phyloP scores from a whole-genome alignment of 2,888 invertebrate species.

The Slavum lentiscoides region DNA sequence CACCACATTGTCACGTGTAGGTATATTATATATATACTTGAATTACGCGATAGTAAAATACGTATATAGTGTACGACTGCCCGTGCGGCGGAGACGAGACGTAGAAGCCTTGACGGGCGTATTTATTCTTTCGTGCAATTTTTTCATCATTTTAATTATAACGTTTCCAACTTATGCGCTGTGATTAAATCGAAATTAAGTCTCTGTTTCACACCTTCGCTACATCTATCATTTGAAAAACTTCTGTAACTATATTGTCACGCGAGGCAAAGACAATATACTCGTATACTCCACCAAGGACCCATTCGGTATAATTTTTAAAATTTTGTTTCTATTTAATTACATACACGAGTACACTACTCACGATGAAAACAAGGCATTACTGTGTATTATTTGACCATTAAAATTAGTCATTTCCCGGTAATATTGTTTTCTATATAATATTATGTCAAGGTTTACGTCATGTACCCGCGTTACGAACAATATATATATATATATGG shows the following conservation, averaged over 20 bases:
- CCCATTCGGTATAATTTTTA: slow-evolving; percentile 27
- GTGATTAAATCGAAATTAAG: slow-evolving; percentile 16
- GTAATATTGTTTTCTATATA: slow-evolving; percentile 49
- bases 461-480: not conserved
- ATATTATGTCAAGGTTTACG: slow-evolving; percentile 45
- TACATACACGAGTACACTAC: slow-evolving; percentile 10
- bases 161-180: not conserved
- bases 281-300: slow-evolving; percentile 29
- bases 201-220: slow-evolving; percentile 14
- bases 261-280: slow-evolving; percentile 33
- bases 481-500: not conserved
- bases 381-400: slow-evolving; percentile 34
- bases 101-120: slow-evolving; percentile 7
- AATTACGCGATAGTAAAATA: no score
- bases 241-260: slow-evolving; percentile 13
- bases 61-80: no score
- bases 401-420: slow-evolving; percentile 52
- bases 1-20: not conserved
- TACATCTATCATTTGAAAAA: slow-evolving; percentile 11
- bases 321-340: slow-evolving; percentile 38
- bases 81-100: not conserved
- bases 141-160: slow-evolving; percentile 1
- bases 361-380: slow-evolving; percentile 35
- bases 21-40: not conserved
- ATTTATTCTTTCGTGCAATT: not conserved